Base-by-base conservation (phyloP, 2,797 vertebrate species). In the Zenarchopterus dispar region DNA sequence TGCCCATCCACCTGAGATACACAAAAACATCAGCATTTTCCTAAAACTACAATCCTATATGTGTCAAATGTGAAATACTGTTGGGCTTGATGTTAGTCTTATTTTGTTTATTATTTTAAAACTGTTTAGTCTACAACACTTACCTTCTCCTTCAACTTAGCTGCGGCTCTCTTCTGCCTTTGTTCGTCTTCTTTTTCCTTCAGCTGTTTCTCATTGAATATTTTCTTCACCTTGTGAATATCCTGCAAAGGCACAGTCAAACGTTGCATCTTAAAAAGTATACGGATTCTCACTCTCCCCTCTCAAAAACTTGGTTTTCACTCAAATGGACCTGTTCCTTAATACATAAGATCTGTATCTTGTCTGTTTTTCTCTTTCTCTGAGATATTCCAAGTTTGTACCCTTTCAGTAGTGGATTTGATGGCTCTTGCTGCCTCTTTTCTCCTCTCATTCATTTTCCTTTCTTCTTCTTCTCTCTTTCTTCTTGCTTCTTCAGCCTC, bases 121-220 rank as follows among this genome's bases (percentile, higher is more conserved):
- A 24, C 13, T 39, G 26, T 45, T 67, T 5, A n/a, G 19, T 11
- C 1, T 10, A 15, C 17, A 50, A 42, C 23, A 1, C 33, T 68
- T 75, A 96, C 96, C 92, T 95, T 96, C 64, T 96, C 90, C 83
- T 93, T 97, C 24, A 97, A 71, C 70, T 90, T 94, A 15, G 88
- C 80, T 62, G 90, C 56, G 15, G 95, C 65, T 73, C 87, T 93
- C 78, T 75, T 93, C 81, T 94, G 91, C 81, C 91, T 92, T 79
- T 95, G 92, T 67, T 56, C 70, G 53, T 94, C 93, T 70, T 94
- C 89, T 59, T 84, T 81, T 79, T 94, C 93, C 76, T 87, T 93
- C 64, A 77, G 67, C 43, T 93, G 93, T 73, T 91, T 95, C 55
- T 94, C 93, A 63, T 92, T 84, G 70, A 91, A 77, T 65, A 91